Base-by-base conservation (phyloP, 2,797 vertebrate species). In the Cheirogaleus major region DNA sequence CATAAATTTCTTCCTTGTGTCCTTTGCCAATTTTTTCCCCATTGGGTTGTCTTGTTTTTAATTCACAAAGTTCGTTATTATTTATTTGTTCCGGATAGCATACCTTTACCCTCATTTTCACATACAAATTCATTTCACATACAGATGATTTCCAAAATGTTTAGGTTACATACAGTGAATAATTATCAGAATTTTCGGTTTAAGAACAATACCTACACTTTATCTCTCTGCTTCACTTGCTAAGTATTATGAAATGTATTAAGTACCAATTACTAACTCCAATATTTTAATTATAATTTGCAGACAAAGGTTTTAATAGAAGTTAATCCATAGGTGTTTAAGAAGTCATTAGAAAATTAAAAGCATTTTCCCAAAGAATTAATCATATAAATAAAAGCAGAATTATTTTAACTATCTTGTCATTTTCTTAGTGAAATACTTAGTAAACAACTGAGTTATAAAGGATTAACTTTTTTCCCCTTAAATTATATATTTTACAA, bases 291-390 rank as follows among this genome's bases (percentile, higher is more conserved):
- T 57, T 83, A 30, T 27, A 96, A 59, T 38, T 96, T 88, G 9
- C 45, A 91, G 94, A 96, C 70, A 96, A 98, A 89, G 35, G 67
- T 91, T 97, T 98, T 96, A 48, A 86, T 97, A 45, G 70, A 91
- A 72, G 22, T 91, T 93, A 91, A 98, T 86, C 32, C 30, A 93
- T 0, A 91, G 23, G 50, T 88, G n/a, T 70, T 96, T 97, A 89
- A 82, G 76, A 95, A 43, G 30, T 65, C 95, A 97, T 82, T 78
- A 97, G 88, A 81, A 69, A 96, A 48, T 93, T 45, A 94, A 61
- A 97, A 85, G 35, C 83, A 0, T 83, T 96, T 93, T 52, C 35
- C 25, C 6, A 67, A 95, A 95, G 89, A 95, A 81, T 85, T 94
- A 97, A 93, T 95, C 80, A 92, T 35, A 63, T 8, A 7, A 96